Conservation (phyloP, 35 echinoderm and acorn worm species). For the Acanthaster planci region DNA sequence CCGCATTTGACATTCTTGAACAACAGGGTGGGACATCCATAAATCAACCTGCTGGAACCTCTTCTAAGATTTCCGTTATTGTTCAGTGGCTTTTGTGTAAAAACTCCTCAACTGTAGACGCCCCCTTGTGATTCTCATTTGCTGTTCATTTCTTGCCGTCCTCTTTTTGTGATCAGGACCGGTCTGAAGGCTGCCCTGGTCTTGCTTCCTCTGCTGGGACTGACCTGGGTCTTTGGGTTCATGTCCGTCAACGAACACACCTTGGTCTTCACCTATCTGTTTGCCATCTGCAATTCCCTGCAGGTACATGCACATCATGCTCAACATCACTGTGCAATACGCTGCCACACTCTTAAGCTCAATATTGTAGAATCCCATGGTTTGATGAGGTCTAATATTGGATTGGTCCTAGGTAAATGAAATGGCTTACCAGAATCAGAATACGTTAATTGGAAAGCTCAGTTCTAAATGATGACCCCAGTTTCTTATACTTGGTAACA, state of each 20-base stretch:
- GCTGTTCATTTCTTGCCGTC: too few relatives aligned
- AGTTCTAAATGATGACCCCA: too few relatives aligned
- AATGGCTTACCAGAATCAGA: background rate
- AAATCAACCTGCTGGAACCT: too few relatives aligned
- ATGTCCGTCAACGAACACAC: conserved; percentile 69
- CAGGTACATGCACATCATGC: conserved; percentile 31
- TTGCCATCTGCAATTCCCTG: conserved; percentile 86
- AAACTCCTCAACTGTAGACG: too few relatives aligned
- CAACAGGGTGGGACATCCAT: too few relatives aligned
- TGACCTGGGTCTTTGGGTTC: conserved; percentile 84
- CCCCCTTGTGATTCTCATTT: too few relatives aligned
- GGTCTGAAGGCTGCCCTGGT: conserved; percentile 79
- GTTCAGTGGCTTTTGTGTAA: too few relatives aligned
- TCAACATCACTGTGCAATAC: background rate
- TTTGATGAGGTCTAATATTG: background rate
- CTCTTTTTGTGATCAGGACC: conserved; percentile 24
- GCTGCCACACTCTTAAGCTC: background rate
- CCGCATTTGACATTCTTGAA: too few relatives aligned
- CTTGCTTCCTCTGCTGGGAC: conserved; percentile 74
- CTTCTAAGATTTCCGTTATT: too few relatives aligned
- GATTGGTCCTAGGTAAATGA: background rate
- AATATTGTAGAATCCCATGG: background rate
- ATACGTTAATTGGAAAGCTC: too few relatives aligned
- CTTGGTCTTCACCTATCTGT: conserved; percentile 84
- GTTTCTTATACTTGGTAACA: too few relatives aligned